Conservation (phyloP, 2,113 vertebrate genomes). For the Pardalotus punctatus region DNA sequence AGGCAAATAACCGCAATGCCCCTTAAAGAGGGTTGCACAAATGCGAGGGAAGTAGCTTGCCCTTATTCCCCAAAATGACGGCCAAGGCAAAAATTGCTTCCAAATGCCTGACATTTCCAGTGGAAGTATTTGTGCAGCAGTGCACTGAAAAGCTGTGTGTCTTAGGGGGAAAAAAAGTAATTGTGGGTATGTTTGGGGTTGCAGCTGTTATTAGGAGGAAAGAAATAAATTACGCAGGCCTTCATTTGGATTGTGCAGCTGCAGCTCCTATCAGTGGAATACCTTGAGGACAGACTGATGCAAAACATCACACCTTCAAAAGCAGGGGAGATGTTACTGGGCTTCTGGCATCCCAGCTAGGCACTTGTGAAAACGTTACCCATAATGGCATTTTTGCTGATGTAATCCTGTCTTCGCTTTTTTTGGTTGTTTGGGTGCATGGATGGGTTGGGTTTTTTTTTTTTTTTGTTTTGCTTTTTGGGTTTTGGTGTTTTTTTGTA, state of each 20-base stretch:
- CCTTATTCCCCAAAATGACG: not conserved
- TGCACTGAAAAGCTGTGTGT: not conserved
- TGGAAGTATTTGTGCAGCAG: not conserved
- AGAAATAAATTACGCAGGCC: not conserved
- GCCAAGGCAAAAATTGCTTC: not conserved
- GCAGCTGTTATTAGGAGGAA: not conserved
- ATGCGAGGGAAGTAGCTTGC: not conserved
- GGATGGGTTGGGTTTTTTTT: not conserved
- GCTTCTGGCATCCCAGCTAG: not conserved
- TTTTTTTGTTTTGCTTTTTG: not conserved
- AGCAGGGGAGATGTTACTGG: not conserved
- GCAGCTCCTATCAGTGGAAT: not conserved
- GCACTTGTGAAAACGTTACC: not conserved
- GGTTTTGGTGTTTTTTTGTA: not conserved
- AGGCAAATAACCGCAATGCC: not conserved
- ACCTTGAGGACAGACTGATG: slow-evolving; percentile 21
- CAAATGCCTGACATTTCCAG: not conserved
- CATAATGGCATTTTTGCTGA: not conserved
- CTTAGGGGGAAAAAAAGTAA: not conserved
- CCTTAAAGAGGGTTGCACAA: not conserved
- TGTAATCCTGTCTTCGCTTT: not conserved
- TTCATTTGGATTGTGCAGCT: slow-evolving; percentile 6
- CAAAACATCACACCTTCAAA: slow-evolving; percentile 37
- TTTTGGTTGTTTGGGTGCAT: not conserved
- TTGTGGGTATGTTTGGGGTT: not conserved